phyloP scores from a whole-genome alignment of 1,140 invertebrate species.

The Monochamus saltuarius region DNA sequence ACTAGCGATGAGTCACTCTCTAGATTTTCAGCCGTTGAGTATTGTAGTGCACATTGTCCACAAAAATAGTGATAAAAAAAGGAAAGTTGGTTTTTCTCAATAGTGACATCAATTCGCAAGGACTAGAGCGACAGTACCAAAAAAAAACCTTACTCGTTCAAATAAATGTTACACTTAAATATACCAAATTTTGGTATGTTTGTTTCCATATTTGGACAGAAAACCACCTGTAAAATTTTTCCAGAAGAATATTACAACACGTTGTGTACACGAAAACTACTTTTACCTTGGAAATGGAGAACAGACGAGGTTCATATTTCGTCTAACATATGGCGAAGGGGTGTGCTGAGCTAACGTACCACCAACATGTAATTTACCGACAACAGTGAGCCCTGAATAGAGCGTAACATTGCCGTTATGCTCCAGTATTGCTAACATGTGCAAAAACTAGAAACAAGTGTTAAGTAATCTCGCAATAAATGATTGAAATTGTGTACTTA shows the following conservation, averaged over 20 bases:
- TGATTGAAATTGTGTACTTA: slow-evolving; percentile 47
- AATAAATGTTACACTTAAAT: too few relatives aligned
- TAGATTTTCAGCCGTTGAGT: too few relatives aligned
- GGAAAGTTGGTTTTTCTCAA: too few relatives aligned
- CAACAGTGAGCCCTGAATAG: slow-evolving; percentile 76
- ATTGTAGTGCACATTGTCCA: too few relatives aligned
- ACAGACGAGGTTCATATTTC: slow-evolving; percentile 55
- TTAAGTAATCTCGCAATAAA: slow-evolving; percentile 17
- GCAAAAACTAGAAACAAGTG: slow-evolving; percentile 59
- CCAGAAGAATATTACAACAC: not conserved
- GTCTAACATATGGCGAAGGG: slow-evolving; percentile 60
- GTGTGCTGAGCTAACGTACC: slow-evolving; percentile 65
- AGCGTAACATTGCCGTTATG: slow-evolving; percentile 75
- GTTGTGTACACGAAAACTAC: not conserved
- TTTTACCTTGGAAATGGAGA: slow-evolving; percentile 62
- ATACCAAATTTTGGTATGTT: too few relatives aligned
- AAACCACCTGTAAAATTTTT: too few relatives aligned
- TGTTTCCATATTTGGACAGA: too few relatives aligned
- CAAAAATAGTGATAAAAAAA: too few relatives aligned
- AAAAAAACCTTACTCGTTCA: too few relatives aligned
- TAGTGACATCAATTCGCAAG: too few relatives aligned
- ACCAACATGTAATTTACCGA: slow-evolving; percentile 84
- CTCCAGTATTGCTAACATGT: slow-evolving; percentile 83
- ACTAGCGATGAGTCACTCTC: too few relatives aligned
- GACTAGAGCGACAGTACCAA: too few relatives aligned